These are phyloP conservation scores for Genyomyrus donnyi DNA, from an alignment of 2,113 vertebrate species.

Conservation along the genomic window DNA sequence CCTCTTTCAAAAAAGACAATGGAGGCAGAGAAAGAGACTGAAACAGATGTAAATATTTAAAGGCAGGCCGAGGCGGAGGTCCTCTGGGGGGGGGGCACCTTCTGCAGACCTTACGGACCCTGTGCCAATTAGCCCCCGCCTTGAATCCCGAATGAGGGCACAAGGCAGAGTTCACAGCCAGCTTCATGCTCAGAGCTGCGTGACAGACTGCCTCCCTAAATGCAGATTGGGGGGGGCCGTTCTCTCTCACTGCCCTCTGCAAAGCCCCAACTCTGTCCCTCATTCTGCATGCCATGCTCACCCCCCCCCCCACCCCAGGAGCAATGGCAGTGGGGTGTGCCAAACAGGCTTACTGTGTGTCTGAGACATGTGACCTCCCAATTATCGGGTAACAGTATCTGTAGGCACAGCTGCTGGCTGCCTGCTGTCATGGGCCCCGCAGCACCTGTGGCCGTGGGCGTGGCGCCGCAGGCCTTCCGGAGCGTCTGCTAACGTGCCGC, in stretches of 20 bases:
- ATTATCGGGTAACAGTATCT: conserved; percentile 56
- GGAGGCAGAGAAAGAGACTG: not conserved
- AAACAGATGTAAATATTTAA: not conserved
- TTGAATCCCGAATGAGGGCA: not conserved
- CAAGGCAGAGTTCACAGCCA: not conserved
- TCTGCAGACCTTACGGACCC: not conserved
- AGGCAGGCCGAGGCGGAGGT: not conserved
- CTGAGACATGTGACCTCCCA: conserved; percentile 39
- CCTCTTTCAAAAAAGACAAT: not conserved
- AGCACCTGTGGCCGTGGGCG: conserved; percentile 50
- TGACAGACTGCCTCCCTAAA: not conserved
- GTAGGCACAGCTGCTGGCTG: conserved; percentile 50
- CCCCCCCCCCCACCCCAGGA: not conserved
- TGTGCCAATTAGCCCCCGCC: not conserved
- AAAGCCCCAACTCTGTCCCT: not conserved
- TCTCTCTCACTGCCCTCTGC: not conserved
- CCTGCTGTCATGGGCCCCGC: conserved; percentile 36
- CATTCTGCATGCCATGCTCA: not conserved
- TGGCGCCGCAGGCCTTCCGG: conserved; percentile 32
- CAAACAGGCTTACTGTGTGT: conserved; percentile 30
- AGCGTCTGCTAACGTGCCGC: conserved; percentile 47
- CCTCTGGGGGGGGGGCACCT: not conserved
- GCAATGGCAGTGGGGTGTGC: conserved; percentile 14
- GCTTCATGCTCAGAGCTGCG: not conserved
- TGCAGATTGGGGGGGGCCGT: not conserved